Conservation (phyloP, 2,797 vertebrate species). For the Siniperca scherzeri region DNA sequence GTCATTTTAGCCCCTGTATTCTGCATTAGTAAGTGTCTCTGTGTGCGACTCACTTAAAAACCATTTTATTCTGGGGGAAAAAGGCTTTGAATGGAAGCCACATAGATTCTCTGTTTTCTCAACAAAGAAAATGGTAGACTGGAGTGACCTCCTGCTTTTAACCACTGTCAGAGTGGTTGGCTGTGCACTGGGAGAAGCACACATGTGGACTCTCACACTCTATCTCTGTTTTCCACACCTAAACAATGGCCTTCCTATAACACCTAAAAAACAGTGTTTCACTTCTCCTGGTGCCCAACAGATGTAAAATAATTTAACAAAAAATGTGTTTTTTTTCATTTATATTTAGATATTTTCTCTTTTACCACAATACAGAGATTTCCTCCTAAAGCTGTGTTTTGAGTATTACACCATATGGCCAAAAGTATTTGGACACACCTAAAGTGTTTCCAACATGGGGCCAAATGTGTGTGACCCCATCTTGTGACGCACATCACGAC, state of each 20-base stretch:
- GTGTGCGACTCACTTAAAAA: slow-evolving; percentile 50
- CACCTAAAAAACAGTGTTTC: too few relatives aligned
- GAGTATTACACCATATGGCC: too few relatives aligned
- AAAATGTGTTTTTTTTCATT: neutral
- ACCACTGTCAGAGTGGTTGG: slow-evolving; percentile 15
- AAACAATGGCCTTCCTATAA: too few relatives aligned
- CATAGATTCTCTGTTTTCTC: slow-evolving; percentile 34
- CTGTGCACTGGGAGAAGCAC: slow-evolving; percentile 7
- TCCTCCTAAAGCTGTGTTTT: neutral
- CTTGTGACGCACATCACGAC: too few relatives aligned
- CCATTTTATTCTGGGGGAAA: too few relatives aligned
- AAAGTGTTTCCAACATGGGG: too few relatives aligned
- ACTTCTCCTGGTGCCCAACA: too few relatives aligned
- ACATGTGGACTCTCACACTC: neutral
- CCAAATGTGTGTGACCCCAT: too few relatives aligned
- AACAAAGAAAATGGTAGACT: slow-evolving; percentile 20
- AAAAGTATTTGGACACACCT: too few relatives aligned
- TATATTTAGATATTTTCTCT: neutral
- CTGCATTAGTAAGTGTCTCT: slow-evolving; percentile 9
- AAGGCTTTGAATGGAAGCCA: slow-evolving; percentile 12
- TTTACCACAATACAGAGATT: neutral
- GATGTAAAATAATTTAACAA: neutral
- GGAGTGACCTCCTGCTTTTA: slow-evolving; percentile 39
- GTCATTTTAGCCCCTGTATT: slow-evolving; percentile 25
- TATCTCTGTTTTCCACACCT: too few relatives aligned